Evolutionary conservation across 1,140 invertebrate genomes (phyloP).

Genomic region (Drosophila ercepeae): DNA sequence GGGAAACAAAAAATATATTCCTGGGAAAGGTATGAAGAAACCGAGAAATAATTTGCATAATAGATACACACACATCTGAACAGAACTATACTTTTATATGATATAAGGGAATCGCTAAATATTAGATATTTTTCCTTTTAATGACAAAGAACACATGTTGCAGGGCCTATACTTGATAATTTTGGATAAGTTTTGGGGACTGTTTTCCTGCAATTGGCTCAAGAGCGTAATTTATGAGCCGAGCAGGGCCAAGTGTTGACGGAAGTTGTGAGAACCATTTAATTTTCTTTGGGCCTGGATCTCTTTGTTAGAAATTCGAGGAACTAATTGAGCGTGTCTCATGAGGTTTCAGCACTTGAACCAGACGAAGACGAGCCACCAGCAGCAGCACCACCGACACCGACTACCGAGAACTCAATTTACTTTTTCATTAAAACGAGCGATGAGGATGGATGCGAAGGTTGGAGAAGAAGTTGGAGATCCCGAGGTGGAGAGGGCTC

Average conservation of each 20-base stretch:
- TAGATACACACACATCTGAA: background rate
- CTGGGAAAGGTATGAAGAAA: background rate
- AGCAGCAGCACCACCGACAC: slow-evolving; percentile 9
- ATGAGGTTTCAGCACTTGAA: slow-evolving; percentile 47
- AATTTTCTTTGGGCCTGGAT: slow-evolving; percentile 21
- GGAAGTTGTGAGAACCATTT: slow-evolving; percentile 56
- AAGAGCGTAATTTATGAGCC: slow-evolving; percentile 52
- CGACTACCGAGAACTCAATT: slow-evolving; percentile 68
- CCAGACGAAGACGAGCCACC: slow-evolving; percentile 32
- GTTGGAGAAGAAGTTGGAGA: slow-evolving; percentile 19
- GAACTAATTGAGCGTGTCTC: slow-evolving; percentile 68
- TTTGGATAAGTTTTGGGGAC: background rate
- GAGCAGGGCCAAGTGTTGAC: slow-evolving; percentile 41
- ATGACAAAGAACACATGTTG: background rate
- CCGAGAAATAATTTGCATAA: background rate
- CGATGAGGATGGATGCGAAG: slow-evolving; percentile 23
- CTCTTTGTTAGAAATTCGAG: slow-evolving; percentile 49
- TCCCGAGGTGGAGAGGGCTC: slow-evolving; percentile 56
- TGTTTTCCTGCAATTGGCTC: slow-evolving; percentile 46
- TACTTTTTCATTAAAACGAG: slow-evolving; percentile 58
- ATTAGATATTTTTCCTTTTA: background rate
- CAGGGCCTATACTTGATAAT: background rate
- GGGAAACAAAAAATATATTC: background rate
- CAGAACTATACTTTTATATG: too few relatives aligned
- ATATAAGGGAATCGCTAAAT: too few relatives aligned